Percentiles rank a stretch among this genome's conserved stretches.
phyloP scores from a whole-genome alignment of 2,113 vertebrate species.

The Phocoena phocoena region DNA sequence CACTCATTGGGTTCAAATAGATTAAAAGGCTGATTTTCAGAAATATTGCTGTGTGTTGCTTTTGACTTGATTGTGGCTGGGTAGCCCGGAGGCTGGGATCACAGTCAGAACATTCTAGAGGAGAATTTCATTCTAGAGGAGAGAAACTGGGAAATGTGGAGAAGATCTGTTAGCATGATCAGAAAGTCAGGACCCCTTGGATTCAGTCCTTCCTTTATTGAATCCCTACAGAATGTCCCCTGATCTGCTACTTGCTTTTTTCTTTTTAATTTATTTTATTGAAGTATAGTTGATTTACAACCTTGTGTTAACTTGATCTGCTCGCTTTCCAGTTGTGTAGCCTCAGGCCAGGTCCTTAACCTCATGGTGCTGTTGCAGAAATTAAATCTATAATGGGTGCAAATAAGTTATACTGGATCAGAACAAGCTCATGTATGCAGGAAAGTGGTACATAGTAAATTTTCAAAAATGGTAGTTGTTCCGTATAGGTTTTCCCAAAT shows the following conservation, averaged over 20 bases:
- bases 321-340: background rate
- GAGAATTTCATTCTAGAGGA: background rate
- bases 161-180: background rate
- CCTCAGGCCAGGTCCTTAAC: background rate
- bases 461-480: background rate
- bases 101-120: background rate
- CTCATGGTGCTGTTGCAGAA: background rate
- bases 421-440: background rate
- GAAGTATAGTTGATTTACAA: background rate
- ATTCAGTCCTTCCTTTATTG: background rate
- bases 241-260: background rate
- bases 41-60: background rate
- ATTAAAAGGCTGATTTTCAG: conserved; percentile 69
- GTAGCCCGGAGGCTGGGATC: background rate
- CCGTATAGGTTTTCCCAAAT: background rate
- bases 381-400: background rate
- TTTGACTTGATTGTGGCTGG: background rate
- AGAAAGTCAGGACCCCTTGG: background rate
- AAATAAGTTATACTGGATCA: background rate
- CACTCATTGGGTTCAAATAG: conserved; percentile 46
- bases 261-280: background rate
- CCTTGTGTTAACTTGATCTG: background rate
- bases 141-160: background rate
- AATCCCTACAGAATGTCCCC: background rate
- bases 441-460: background rate